Evolutionary conservation across 1,140 invertebrate species (phyloP), one percentile per base, ranked within the genome.

Genomic region (Diabrotica undecimpunctata): DNA sequence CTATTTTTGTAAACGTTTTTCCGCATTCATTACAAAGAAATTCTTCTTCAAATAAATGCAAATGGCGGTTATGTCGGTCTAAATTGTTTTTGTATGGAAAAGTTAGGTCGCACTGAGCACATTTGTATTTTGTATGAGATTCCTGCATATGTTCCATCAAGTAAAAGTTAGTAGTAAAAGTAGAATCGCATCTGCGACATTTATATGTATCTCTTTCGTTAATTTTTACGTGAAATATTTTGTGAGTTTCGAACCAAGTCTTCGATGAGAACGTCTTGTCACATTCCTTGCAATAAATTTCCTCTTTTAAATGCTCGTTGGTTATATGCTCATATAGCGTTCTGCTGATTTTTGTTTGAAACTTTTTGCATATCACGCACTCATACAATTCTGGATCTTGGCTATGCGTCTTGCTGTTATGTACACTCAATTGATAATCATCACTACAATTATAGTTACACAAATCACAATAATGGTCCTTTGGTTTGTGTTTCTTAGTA

Each of bases 401-500:
- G 41, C 6, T 46, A 6, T 46, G 41, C n/a, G 8, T 8, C 6
- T 4, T 46, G 3, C 3, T n/a, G 6, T 46, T 46, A 46, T 46
- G 41, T 10, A 46, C 6, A 10, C 8, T 46, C 8, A 46, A n/a
- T 2, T 10, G 6, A 46, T 5, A 8, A n/a, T 46, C 8, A 6
- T 46, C n/a, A 8, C 3, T 2, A 10, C 3, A 46, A 10, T 2
- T n/a, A n/a, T 6, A 6, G 3, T 46, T 46, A 46, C 41, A 46
- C 2, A 6, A 5, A n/a, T 46, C 41, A n/a, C 41, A 46, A 46
- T 10, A 5, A 46, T 46, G n/a, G 8, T 46, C 41, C 6, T 46
- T 46, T n/a, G 41, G 41, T 55, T 67, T 69, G 51, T 72, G 70
- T 10, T 68, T 68, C n/a, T 65, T 58, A 7, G 61, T 38, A n/a